phyloP scores from a whole-genome alignment of 2,888 invertebrate species.

The Ectemnius cavifrons region DNA sequence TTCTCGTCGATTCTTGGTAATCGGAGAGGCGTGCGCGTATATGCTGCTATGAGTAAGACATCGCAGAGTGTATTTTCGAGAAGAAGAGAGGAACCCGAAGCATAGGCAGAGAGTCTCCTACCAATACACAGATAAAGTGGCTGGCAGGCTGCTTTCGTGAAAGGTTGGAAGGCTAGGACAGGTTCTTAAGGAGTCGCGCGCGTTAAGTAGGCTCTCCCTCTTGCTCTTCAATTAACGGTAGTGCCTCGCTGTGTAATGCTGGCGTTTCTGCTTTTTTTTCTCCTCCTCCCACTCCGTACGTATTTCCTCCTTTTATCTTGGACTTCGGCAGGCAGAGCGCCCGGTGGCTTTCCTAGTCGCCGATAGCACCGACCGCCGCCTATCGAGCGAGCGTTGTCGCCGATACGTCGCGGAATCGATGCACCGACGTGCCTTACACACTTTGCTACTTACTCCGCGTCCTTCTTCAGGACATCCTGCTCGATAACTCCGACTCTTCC shows the following conservation, averaged over 20 bases:
- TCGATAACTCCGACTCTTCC: slow-evolving; percentile 61
- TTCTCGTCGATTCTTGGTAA: no score
- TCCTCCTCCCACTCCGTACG: no score
- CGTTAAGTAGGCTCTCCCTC: slow-evolving; percentile 36
- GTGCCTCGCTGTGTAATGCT: slow-evolving; percentile 17
- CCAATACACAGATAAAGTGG: no score
- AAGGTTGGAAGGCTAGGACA: no score
- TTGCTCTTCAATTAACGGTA: slow-evolving; percentile 44
- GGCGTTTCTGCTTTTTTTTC: no score
- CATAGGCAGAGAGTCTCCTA: no score
- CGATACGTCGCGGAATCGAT: slow-evolving; percentile 63
- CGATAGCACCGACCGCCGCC: slow-evolving; percentile 31
- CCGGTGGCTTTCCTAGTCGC: slow-evolving; percentile 30
- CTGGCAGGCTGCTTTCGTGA: no score
- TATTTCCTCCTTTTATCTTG: slow-evolving; percentile 39
- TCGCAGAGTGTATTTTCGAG: no score
- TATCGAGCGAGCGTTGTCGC: slow-evolving; percentile 55
- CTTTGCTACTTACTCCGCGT: slow-evolving; percentile 69
- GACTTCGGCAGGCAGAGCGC: slow-evolving; percentile 10
- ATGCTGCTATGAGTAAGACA: no score
- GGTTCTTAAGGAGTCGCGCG: background rate
- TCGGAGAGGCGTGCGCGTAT: no score
- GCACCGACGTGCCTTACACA: slow-evolving; percentile 64
- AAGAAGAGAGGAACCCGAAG: no score
- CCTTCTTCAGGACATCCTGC: slow-evolving; percentile 59